Percentiles rank a stretch among this genome's conserved stretches.
phyloP scores from a whole-genome alignment of 2,888 invertebrate species.

The Pristionchus arcanus region DNA sequence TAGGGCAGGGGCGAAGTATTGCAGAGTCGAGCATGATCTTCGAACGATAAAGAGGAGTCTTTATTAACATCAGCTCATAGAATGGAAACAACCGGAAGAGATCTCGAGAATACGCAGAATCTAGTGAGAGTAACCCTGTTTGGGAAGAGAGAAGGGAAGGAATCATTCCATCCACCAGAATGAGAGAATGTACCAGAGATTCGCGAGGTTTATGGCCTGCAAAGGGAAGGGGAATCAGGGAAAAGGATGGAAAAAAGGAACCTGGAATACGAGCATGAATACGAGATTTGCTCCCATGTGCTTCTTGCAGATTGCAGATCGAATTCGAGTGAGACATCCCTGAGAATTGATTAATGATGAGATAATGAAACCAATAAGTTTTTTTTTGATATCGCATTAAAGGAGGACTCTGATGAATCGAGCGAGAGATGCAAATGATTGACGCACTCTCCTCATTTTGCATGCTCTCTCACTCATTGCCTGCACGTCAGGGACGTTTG shows the following conservation, averaged over 20 bases:
- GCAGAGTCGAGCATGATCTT: neutral
- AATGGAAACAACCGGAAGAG: slow-evolving; percentile 23
- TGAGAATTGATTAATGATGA: neutral
- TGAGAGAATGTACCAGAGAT: slow-evolving; percentile 52
- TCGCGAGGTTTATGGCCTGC: slow-evolving; percentile 45
- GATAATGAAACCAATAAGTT: neutral
- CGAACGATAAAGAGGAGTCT: neutral
- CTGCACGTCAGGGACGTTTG: too few relatives aligned
- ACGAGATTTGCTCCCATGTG: slow-evolving; percentile 49
- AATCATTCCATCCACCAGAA: slow-evolving; percentile 52
- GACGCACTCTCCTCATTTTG: too few relatives aligned
- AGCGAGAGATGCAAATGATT: too few relatives aligned
- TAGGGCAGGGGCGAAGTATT: neutral
- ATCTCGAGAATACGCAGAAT: neutral
- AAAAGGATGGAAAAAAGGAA: neutral
- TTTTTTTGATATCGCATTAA: too few relatives aligned
- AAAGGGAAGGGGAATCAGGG: neutral
- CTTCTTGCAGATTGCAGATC: neutral
- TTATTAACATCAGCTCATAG: slow-evolving; percentile 26
- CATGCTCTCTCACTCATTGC: too few relatives aligned
- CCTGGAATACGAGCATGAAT: slow-evolving; percentile 50
- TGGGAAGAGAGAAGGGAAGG: neutral
- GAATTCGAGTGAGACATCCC: neutral
- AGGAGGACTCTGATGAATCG: too few relatives aligned
- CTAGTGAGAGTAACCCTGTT: neutral